Evolutionary conservation across 2,797 vertebrate genomes (phyloP), one percentile per base, ranked within the genome.

Genomic region (Triplophysa yarkandensis): DNA sequence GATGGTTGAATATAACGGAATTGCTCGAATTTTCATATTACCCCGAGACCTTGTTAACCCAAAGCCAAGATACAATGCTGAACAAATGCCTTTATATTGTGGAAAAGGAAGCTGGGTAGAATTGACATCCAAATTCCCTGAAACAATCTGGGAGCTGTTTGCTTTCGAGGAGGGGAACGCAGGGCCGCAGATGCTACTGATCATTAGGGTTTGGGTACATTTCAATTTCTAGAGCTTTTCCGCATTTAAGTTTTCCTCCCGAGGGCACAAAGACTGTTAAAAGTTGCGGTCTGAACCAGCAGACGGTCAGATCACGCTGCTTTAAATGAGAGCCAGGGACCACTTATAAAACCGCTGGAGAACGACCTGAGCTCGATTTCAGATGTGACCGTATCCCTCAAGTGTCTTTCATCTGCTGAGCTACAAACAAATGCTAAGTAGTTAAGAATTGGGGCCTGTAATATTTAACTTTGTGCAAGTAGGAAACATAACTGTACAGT

Each of bases 61-160:
- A 46, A 39, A 1, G 5, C 10, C 11, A 16, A 32, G 7, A 71
- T 19, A 30, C 32, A 63, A 16, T 54, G 10, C 39, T 73, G 79
- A 68, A 62, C 25, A 61, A 68, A 43, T 34, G 17, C 77, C 68
- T 7, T 73, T 71, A 74, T 76, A 83, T 87, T 86, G 72, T 88
- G 71, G 67, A 85, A 83, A 25, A 44, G 65, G 6, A 41, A 55
- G 13, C 52, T 13, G 21, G 80, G 32, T 32, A 36, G n/a, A 64
- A 11, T 9, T 25, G 52, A 77, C 79, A 79, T 84, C 64, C 60
- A 68, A 62, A 82, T 30, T 61, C 64, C 79, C 65, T 73, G 71
- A 77, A 84, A 81, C 71, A 80, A 76, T 83, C 83, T 84, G 65
- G 43, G 64, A 48, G 52, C 46, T 84, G 82, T 84, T 86, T 80